Evolutionary conservation across 2,797 vertebrate species (phyloP), one percentile per base, ranked within the genome.

Genomic region (Miichthys miiuy): DNA sequence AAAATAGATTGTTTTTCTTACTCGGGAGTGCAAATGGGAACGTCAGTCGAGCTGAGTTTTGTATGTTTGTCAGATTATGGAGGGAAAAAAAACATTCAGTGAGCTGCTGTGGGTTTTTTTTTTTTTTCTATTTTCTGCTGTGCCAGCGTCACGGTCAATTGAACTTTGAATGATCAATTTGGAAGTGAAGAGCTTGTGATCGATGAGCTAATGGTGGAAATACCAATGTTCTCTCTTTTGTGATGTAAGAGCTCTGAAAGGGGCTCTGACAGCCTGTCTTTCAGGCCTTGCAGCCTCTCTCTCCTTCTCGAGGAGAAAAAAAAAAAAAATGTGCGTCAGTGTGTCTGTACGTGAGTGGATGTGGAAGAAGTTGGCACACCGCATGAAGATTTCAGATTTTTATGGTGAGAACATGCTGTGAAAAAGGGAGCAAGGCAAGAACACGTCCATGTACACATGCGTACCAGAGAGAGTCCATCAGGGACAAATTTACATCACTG

Each of bases 121-220:
- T 34, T 57, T 69, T 79, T 68, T 57, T 81, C 81, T 87, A 60
- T 84, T 91, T 88, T 88, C 66, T 83, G 80, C 88, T 57, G 84
- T 1, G 48, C 62, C 47, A 13, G 69, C 87, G 77, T 87, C 88
- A 82, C n/a, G 77, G 67, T 79, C 88, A 87, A 81, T 87, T 90
- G 83, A 89, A 85, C 83, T 89, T 88, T 89, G 86, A 90, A 86
- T 84, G 85, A 92, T 92, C 89, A 80, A 85, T 93, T 87, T 88
- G 78, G 68, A 81, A 68, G 77, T 46, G 64, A 88, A 88, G 81
- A 65, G 85, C 63, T 58, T 11, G 78, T 86, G 84, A 91, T 89
- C 88, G 83, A 91, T 87, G 82, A 34, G 41, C 80, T 88, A 87
- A 91, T 88, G 85, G 88, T 78, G 84, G 84, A 90, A 89, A 90